A percentile compares a stretch with the other conserved stretches of the same genome.
Conservation (phyloP, 2,797 vertebrate genomes). For the Scolopax bukidnonensis region DNA sequence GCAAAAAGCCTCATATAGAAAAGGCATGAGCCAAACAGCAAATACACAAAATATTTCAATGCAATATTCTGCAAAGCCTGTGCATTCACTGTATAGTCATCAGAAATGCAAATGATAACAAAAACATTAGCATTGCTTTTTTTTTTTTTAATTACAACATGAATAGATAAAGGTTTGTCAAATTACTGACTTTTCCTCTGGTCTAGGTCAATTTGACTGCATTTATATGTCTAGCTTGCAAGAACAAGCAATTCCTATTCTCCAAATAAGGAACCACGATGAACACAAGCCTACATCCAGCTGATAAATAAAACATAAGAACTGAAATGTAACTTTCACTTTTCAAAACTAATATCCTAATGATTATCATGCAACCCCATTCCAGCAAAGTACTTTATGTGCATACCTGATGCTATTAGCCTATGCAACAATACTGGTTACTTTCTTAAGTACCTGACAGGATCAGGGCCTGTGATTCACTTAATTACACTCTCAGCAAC, state of each 20-base stretch:
- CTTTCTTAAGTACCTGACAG: background rate
- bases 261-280: background rate
- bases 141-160: background rate
- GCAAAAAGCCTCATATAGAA: background rate
- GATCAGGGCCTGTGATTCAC: slow-evolving; percentile 11
- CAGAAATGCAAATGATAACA: background rate
- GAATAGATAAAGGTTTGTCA: background rate
- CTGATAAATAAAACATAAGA: background rate
- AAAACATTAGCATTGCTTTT: background rate
- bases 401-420: background rate
- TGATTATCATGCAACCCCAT: background rate
- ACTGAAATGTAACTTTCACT: background rate
- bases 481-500: slow-evolving; percentile 31
- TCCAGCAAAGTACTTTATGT: background rate
- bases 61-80: background rate
- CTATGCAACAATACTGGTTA: background rate
- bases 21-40: background rate
- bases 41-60: background rate
- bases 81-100: background rate
- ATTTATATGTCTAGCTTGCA: background rate
- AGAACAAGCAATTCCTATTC: background rate
- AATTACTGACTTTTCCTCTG: background rate
- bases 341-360: background rate
- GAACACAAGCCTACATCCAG: background rate
- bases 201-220: background rate